Percentiles rank a stretch among this genome's conserved stretches.
Evolutionary conservation across 1,140 invertebrate genomes (phyloP).

Genomic region (Trissolcus basalis): DNA sequence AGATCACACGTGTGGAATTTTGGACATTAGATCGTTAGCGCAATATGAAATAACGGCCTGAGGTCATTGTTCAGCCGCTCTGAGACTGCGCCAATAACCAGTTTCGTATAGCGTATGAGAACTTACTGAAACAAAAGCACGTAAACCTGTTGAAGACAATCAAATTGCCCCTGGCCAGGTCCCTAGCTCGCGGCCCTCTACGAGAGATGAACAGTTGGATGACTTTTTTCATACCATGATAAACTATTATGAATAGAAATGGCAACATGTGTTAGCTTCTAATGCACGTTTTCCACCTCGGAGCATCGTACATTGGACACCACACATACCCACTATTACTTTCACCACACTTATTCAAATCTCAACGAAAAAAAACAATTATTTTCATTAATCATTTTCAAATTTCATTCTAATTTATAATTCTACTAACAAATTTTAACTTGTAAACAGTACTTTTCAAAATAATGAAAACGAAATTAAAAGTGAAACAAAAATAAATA

Average conservation of each 20-base stretch:
- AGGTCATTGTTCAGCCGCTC: conserved; percentile 73
- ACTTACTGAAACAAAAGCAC: conserved; percentile 72
- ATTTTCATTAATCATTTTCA: too few relatives aligned
- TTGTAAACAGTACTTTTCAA: too few relatives aligned
- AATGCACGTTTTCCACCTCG: conserved; percentile 2
- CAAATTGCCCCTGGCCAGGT: conserved; percentile 65
- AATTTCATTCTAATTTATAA: too few relatives aligned
- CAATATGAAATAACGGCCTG: conserved; percentile 67
- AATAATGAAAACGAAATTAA: too few relatives aligned
- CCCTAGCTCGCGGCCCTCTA: conserved; percentile 62
- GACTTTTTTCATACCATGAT: conserved; percentile 69
- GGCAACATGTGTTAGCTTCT: conserved; percentile 69
- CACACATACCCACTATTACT: too few relatives aligned
- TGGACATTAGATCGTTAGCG: conserved; percentile 60
- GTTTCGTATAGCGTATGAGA: conserved; percentile 70
- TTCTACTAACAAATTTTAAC: too few relatives aligned
- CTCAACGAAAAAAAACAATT: too few relatives aligned
- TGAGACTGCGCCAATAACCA: conserved; percentile 71
- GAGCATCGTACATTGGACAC: conserved; percentile 5
- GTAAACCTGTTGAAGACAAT: conserved; percentile 76
- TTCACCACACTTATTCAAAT: too few relatives aligned
- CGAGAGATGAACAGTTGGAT: conserved; percentile 74
- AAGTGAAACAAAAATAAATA: too few relatives aligned
- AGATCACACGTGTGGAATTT: conserved; percentile 55
- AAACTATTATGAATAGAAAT: conserved; percentile 67